These are phyloP conservation scores for Trissolcus basalis DNA, from an alignment of 1,140 invertebrate genomes.

Conservation along the genomic window DNA sequence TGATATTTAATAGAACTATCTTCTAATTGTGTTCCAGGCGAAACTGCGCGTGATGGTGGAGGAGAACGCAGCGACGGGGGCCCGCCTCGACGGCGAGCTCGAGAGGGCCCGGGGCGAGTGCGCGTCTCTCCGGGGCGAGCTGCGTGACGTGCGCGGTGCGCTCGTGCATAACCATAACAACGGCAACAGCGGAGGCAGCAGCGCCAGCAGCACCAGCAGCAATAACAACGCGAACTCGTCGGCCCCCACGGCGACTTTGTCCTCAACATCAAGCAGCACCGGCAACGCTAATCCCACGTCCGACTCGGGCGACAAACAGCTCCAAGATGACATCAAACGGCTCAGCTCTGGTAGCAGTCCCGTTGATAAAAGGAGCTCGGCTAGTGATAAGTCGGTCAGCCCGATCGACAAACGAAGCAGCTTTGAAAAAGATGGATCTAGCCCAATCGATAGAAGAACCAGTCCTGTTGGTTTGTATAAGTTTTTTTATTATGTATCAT, in stretches of 20 bases:
- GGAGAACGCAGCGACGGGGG: constrained; percentile 81
- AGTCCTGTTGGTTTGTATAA: constrained; percentile 68
- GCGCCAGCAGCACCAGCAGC: constrained; percentile 56
- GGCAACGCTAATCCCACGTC: constrained; percentile 44
- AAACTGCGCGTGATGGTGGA: constrained; percentile 85
- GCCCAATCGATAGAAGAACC: constrained; percentile 66
- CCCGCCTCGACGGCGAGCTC: constrained; percentile 80
- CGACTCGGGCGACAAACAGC: constrained; percentile 60
- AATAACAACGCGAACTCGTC: constrained; percentile 52
- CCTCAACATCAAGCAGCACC: constrained; percentile 42
- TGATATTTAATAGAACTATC: constrained; percentile 3
- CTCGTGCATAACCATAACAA: constrained; percentile 68
- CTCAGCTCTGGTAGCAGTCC: constrained; percentile 71
- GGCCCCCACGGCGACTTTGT: constrained; percentile 46
- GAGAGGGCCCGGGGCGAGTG: constrained; percentile 80
- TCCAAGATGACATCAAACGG: constrained; percentile 67
- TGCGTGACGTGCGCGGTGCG: constrained; percentile 73
- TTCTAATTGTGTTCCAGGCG: constrained; percentile 66
- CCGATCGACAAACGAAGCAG: constrained; percentile 70
- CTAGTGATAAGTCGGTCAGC: constrained; percentile 72
- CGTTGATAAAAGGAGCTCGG: constrained; percentile 71
- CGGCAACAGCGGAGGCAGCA: constrained; percentile 46
- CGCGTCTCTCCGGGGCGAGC: constrained; percentile 76
- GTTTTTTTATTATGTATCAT: neutral
- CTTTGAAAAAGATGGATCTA: constrained; percentile 67